phyloP scores from a whole-genome alignment of 2,888 invertebrate species.

The Drosophila yooni region DNA sequence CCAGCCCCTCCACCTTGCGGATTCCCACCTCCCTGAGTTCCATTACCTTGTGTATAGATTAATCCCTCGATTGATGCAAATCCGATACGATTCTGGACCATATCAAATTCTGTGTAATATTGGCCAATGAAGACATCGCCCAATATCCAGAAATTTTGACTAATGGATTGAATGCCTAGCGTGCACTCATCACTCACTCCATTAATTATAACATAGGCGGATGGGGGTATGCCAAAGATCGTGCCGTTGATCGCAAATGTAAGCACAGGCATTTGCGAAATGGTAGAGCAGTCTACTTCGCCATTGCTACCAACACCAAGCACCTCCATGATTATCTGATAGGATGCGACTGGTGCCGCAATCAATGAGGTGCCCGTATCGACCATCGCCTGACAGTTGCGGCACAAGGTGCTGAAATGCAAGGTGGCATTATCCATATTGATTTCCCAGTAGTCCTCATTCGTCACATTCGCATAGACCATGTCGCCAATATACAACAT shows the following conservation, averaged over 20 bases:
- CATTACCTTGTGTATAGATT: slow-evolving; percentile 12
- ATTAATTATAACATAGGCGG: slow-evolving; percentile 89
- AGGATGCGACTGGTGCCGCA: slow-evolving; percentile 86
- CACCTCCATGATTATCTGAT: not conserved
- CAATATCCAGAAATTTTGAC: slow-evolving; percentile 93
- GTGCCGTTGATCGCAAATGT: slow-evolving; percentile 90
- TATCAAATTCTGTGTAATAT: slow-evolving; percentile 97
- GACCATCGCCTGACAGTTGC: slow-evolving; percentile 89
- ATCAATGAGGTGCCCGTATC: slow-evolving; percentile 98
- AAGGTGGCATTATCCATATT: slow-evolving; percentile 89
- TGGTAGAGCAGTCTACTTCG: slow-evolving; percentile 90
- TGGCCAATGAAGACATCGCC: slow-evolving; percentile 98
- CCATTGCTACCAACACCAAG: not conserved
- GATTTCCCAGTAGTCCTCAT: slow-evolving; percentile 98
- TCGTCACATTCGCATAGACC: slow-evolving; percentile 91
- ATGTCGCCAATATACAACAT: slow-evolving; percentile 89
- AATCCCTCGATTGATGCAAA: slow-evolving; percentile 88
- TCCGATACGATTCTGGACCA: slow-evolving; percentile 92
- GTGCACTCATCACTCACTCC: slow-evolving; percentile 90
- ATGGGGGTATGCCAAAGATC: slow-evolving; percentile 89
- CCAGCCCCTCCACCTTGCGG: slow-evolving; percentile 2
- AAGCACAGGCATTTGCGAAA: slow-evolving; percentile 91
- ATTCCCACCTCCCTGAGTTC: not conserved
- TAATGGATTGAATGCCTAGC: slow-evolving; percentile 94
- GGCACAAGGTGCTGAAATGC: slow-evolving; percentile 87